Base-by-base conservation (phyloP, 2,888 invertebrate genomes). In the Diachrysia chrysitis region DNA sequence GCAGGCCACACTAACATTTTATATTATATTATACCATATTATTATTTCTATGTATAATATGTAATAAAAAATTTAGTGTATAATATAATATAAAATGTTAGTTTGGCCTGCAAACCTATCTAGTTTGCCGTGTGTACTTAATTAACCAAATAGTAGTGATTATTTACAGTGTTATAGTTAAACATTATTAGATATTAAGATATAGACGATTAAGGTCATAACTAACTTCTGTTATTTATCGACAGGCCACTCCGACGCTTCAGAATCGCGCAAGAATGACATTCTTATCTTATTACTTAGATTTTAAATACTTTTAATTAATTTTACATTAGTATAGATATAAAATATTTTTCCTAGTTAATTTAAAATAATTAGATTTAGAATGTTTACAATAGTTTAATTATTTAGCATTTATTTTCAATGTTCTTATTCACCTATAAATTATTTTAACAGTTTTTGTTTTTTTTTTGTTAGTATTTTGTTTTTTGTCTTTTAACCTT, bases 201-300 rank as follows among this genome's bases (percentile, higher is more conserved):
- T n/a, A 5, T 25, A 25, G 32, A 32, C 2, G 32, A 48, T 48
- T 48, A 48, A 1, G 19, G n/a, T 7, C 17, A 1, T 48, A 19
- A 51, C 48, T 51, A 21, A 51, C 12, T 51, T 21, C 19, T 21
- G 12, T 51, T 51, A 12, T 51, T 51, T 51, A 51, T 51, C 48
- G 10, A 12, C 48, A 51, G 48, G 48, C 21, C 48, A 12, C 12
- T 21, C 19, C 48, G 19, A 51, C 21, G 48, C 48, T 21, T 51
- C 35, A 53, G n/a, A 60, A 51, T 23, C 58, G 46, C 53, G 55
- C 61, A 55, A 61, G 60, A 42, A 57, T 58, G 42, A 57, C 42
- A 19, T 57, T 62, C 59, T 61, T 32, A 37, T 37, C 23, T 29
- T 42, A 58, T 75, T 66, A 57, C 14, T 10, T 58, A 58, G 35